Evolutionary conservation across 2,797 vertebrate species (phyloP).

Genomic region (Telmatherina bonti): DNA sequence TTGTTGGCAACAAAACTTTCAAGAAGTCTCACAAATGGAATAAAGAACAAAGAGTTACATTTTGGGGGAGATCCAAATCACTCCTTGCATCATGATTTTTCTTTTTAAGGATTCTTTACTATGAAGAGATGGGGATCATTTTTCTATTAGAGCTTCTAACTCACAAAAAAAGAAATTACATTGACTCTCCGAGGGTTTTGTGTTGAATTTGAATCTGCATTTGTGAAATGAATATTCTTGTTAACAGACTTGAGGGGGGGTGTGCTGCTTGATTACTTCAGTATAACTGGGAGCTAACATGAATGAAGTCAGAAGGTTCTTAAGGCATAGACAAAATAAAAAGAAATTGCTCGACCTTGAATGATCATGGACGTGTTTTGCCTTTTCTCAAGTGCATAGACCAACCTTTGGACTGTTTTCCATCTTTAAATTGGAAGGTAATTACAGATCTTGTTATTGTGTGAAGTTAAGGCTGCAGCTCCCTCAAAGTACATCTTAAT

Average conservation of each 20-base stretch:
- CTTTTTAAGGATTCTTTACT: too few relatives aligned
- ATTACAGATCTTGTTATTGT: slow-evolving; percentile 54
- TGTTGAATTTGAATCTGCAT: slow-evolving; percentile 8
- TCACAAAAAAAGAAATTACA: too few relatives aligned
- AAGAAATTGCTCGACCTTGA: slow-evolving; percentile 47
- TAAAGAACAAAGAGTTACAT: too few relatives aligned
- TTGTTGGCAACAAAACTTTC: too few relatives aligned
- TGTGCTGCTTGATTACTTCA: slow-evolving; percentile 28
- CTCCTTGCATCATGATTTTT: too few relatives aligned
- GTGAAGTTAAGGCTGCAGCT: slow-evolving; percentile 44
- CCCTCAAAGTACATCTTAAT: slow-evolving; percentile 54
- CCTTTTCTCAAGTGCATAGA: slow-evolving; percentile 58
- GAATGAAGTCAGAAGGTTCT: slow-evolving; percentile 17
- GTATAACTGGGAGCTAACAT: slow-evolving; percentile 38
- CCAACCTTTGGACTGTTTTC: slow-evolving; percentile 60
- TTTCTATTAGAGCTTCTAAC: too few relatives aligned
- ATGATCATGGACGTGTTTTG: slow-evolving; percentile 47
- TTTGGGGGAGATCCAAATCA: too few relatives aligned
- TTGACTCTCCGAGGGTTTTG: too few relatives aligned
- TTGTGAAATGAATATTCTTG: slow-evolving; percentile 24
- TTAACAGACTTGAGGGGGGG: slow-evolving; percentile 1
- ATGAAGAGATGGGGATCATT: too few relatives aligned
- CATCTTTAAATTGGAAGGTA: slow-evolving; percentile 57
- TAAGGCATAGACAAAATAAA: slow-evolving; percentile 37
- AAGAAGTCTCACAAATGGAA: too few relatives aligned